A percentile compares a stretch with the other conserved stretches of the same genome.
Evolutionary conservation across 2,113 vertebrate species (phyloP).

Genomic region (Pterocles orientalis): DNA sequence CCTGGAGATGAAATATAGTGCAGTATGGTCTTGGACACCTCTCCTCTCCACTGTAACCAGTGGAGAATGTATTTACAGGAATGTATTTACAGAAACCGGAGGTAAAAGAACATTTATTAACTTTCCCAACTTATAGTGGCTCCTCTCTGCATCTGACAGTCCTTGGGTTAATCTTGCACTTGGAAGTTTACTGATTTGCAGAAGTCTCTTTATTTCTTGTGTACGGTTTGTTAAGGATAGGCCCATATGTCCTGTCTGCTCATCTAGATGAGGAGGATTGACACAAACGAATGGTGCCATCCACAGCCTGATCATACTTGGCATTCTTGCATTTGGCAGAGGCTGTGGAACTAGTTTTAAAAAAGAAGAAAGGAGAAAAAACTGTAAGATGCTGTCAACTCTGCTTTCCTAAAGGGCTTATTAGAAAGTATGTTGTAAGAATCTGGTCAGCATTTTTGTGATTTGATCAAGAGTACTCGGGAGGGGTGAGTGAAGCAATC

Average conservation of each 20-base stretch:
- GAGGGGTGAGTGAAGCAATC: slow-evolving; percentile 9
- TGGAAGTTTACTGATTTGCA: not conserved
- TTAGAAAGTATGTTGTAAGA: slow-evolving; percentile 37
- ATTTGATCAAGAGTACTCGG: slow-evolving; percentile 26
- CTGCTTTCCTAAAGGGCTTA: slow-evolving; percentile 47
- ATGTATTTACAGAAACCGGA: not conserved
- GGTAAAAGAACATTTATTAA: not conserved
- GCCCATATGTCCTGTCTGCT: slow-evolving; percentile 53
- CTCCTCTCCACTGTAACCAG: not conserved
- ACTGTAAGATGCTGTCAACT: slow-evolving; percentile 34
- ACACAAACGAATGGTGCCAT: slow-evolving; percentile 24
- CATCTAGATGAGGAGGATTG: slow-evolving; percentile 14
- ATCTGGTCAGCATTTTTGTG: slow-evolving; percentile 41
- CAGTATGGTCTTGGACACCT: not conserved
- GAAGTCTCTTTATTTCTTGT: not conserved
- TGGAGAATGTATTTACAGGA: not conserved
- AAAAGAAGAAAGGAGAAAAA: slow-evolving; percentile 9
- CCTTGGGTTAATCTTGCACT: slow-evolving; percentile 8
- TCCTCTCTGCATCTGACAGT: not conserved
- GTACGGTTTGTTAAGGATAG: slow-evolving; percentile 5
- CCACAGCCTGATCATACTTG: slow-evolving; percentile 35
- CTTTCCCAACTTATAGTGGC: not conserved
- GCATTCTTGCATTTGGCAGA: slow-evolving; percentile 39
- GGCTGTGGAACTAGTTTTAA: slow-evolving; percentile 10
- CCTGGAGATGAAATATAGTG: not conserved